These are phyloP conservation scores for Phrixothrix hirtus DNA, from an alignment of 2,888 invertebrate species.

Conservation along the genomic window DNA sequence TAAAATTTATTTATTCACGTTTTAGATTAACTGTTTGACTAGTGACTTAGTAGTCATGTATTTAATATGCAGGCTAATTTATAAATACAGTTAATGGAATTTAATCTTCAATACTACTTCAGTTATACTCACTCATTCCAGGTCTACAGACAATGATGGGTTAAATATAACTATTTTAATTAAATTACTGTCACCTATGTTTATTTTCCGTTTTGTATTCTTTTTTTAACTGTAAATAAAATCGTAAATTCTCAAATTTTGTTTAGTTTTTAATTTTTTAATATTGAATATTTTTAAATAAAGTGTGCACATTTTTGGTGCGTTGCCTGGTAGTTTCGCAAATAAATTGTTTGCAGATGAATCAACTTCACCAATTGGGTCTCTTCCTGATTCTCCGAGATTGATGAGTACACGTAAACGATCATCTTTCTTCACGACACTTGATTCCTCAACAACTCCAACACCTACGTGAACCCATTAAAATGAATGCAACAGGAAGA, in stretches of 20 bases:
- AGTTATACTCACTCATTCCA: too few relatives aligned
- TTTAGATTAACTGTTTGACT: too few relatives aligned
- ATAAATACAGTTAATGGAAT: too few relatives aligned
- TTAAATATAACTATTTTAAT: not conserved
- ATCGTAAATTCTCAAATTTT: constrained; percentile 1
- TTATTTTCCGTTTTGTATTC: constrained; percentile 7
- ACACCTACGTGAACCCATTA: constrained; percentile 45
- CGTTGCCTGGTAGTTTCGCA: constrained; percentile 22
- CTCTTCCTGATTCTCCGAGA: constrained; percentile 43
- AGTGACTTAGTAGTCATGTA: too few relatives aligned
- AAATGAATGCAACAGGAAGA: constrained; percentile 13
- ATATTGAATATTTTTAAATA: not conserved
- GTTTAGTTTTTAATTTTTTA: constrained; percentile 3
- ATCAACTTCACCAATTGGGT: constrained; percentile 40
- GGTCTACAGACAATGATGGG: too few relatives aligned
- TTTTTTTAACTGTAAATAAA: constrained; percentile 18
- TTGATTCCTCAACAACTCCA: constrained; percentile 48
- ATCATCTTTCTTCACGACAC: constrained; percentile 47
- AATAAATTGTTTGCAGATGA: constrained; percentile 42
- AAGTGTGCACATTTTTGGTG: constrained; percentile 6
- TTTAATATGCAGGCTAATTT: too few relatives aligned
- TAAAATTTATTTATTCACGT: too few relatives aligned
- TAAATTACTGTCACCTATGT: not conserved
- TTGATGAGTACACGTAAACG: constrained; percentile 43
- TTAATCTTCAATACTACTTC: too few relatives aligned